phyloP scores from a whole-genome alignment of 2,113 vertebrate genomes.

The Cettia cetti region DNA sequence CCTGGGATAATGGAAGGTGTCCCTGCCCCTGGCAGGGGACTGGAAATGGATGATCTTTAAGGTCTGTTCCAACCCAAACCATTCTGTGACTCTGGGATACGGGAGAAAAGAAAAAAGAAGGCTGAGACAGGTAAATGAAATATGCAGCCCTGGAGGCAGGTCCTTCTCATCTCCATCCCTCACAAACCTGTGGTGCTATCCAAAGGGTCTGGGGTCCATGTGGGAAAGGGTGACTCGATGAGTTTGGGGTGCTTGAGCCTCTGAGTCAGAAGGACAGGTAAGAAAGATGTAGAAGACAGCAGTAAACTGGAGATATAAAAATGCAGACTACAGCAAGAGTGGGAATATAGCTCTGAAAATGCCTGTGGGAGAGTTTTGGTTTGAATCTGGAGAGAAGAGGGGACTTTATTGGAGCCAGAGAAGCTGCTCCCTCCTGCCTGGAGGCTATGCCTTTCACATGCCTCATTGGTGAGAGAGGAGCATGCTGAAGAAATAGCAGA shows the following conservation, averaged over 20 bases:
- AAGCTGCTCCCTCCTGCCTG: not conserved
- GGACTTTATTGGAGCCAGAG: not conserved
- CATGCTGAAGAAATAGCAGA: not conserved
- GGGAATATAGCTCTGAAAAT: not conserved
- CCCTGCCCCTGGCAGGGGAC: not conserved
- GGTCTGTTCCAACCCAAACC: not conserved
- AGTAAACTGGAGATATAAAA: not conserved
- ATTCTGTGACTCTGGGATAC: not conserved
- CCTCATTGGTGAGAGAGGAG: not conserved
- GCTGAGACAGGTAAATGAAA: not conserved
- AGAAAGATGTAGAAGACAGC: not conserved
- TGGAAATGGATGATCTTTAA: not conserved
- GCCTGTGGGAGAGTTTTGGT: not conserved
- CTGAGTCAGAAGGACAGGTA: not conserved
- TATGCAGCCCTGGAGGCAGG: not conserved
- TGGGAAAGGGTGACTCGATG: not conserved
- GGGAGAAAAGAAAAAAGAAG: not conserved
- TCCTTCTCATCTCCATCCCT: not conserved
- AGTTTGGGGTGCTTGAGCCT: not conserved
- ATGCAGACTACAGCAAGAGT: not conserved
- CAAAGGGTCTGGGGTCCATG: rapidly evolving
- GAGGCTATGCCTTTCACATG: not conserved
- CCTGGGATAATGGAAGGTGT: not conserved
- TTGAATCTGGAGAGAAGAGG: not conserved
- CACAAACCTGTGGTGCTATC: not conserved